Base-by-base conservation (phyloP, 2,113 vertebrate species). In the Acinonyx jubatus region DNA sequence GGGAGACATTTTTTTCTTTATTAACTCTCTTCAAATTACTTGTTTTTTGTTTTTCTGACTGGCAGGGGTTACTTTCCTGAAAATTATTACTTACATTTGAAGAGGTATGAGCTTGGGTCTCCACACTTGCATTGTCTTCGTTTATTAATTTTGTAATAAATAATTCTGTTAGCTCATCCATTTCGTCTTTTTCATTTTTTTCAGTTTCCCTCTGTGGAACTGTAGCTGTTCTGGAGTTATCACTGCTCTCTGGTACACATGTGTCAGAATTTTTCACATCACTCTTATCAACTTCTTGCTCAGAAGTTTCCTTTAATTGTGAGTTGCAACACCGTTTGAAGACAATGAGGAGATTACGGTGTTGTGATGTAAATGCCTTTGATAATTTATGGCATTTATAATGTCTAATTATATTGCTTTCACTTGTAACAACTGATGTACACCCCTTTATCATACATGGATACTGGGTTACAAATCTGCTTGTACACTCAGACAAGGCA, bases 401-500 rank as follows among this genome's bases (percentile, higher is more conserved):
- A 98, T 99, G 99, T 84, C 99, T 99, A 89, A 99, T 99, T 50
- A 99, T 99, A 98, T 99, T 99, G 81, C 99, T 99, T 97, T 99
- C 99, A 1, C 99, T 99, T 65, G 99, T 99, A 96, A 99, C 99
- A 63, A 99, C 99, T 0, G 99, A 99, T 0, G 99, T 99, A n/a
- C 99, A 99, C 6, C 99, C 99, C 96, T 99, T 99, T 96, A 99
- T 99, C 99, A 99, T 99, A 96, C 99, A 99, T 0, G 99, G 99
- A 96, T 99, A 99, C 36, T 99, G 99, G 29, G 99, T 98, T 50
- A 99, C 98, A 97, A 99, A 99, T 57, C 98, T 99, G 96, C 99
- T 99, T 0, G 99, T 99, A 98, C 99, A 99, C 96, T 99, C 99
- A 0, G 99, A 99, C 3, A 99, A 98, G 16, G 99, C 99, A 74